Conservation (phyloP, 2,797 vertebrate genomes). For the Gymnothorax javanicus region DNA sequence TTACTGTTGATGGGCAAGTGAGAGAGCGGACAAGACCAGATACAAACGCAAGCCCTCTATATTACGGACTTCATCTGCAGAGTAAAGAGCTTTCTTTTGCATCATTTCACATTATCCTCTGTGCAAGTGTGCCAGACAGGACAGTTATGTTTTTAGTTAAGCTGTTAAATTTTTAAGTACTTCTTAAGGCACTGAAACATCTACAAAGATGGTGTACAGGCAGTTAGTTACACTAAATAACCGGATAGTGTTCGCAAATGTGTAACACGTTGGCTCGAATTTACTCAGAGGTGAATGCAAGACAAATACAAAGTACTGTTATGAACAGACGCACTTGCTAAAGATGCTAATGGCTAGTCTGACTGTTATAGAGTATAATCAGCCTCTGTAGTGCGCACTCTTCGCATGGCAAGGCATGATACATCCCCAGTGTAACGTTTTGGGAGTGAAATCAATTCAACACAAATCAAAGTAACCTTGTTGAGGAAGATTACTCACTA, state of each 20-base stretch:
- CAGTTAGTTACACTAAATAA: neutral
- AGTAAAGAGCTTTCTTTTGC: conserved; percentile 73
- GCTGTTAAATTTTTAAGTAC: conserved; percentile 80
- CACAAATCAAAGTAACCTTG: conserved; percentile 70
- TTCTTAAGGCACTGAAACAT: neutral
- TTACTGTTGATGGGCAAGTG: conserved; percentile 62
- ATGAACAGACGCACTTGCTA: neutral
- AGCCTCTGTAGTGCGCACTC: conserved; percentile 25
- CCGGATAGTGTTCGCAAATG: neutral
- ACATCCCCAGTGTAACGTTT: conserved; percentile 44
- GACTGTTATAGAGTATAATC: conserved; percentile 3
- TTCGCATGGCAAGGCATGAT: conserved; percentile 18
- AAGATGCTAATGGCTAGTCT: neutral
- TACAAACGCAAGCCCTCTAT: conserved; percentile 65
- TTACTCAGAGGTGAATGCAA: neutral
- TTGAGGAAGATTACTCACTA: conserved; percentile 83
- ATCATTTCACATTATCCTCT: conserved; percentile 79
- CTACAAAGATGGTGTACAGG: neutral
- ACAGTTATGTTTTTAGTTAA: conserved; percentile 82
- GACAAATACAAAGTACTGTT: neutral
- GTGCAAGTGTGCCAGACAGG: conserved; percentile 74
- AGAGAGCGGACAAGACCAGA: conserved; percentile 66
- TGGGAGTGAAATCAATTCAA: conserved; percentile 51
- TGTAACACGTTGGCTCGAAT: neutral
- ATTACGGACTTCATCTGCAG: conserved; percentile 77